Conservation (phyloP, 2,797 vertebrate genomes). For the Pipistrellus nathusii region DNA sequence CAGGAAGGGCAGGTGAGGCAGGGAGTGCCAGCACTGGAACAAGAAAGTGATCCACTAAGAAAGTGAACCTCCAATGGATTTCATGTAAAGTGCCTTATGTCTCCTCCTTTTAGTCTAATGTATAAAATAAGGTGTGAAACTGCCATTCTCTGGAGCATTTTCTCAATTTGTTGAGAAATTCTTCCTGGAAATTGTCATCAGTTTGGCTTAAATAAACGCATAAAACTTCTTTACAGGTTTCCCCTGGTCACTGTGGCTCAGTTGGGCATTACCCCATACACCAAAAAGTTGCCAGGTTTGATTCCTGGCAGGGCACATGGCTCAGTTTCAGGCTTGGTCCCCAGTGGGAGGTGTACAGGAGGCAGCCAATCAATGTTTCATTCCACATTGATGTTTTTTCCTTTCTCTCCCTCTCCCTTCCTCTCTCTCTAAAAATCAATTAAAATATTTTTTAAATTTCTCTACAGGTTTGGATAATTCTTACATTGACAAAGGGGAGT, state of each 20-base stretch:
- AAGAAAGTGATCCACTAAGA: slow-evolving; percentile 33
- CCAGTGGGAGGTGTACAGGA: background rate
- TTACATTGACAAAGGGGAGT: no score
- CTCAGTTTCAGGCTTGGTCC: background rate
- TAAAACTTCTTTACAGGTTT: no score
- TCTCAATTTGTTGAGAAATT: no score
- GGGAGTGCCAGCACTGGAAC: background rate
- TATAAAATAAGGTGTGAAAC: no score
- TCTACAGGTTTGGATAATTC: no score
- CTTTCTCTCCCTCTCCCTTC: background rate
- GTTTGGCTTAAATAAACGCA: no score
- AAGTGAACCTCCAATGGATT: background rate
- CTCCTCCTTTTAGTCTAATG: no score
- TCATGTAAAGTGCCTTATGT: no score
- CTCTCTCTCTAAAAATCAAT: background rate
- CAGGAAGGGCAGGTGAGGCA: background rate
- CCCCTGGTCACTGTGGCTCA: background rate
- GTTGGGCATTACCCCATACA: background rate
- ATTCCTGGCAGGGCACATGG: background rate
- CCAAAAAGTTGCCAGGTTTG: background rate
- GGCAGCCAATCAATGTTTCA: background rate
- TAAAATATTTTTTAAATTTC: no score
- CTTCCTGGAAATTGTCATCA: no score
- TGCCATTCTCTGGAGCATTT: no score
- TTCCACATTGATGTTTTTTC: background rate